Percentiles rank a stretch among this genome's conserved stretches.
These are phyloP conservation scores for Drosophila anomalata DNA, from an alignment of 2,888 invertebrate genomes.

Conservation along the genomic window DNA sequence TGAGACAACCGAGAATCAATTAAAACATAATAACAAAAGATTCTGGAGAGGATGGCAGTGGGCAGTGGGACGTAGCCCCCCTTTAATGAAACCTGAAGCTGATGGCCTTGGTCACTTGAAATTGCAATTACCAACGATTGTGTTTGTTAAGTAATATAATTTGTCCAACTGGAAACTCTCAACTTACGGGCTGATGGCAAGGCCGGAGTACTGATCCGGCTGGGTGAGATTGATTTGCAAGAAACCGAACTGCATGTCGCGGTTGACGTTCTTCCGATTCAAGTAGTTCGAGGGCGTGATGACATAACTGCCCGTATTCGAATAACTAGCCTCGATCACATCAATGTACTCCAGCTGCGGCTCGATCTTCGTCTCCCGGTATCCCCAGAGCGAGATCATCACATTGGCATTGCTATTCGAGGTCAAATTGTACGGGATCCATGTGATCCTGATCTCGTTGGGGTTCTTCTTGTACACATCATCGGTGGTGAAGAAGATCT, in stretches of 20 bases:
- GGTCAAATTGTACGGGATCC: constrained; percentile 94
- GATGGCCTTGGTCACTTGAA: constrained; percentile 19
- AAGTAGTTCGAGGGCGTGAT: constrained; percentile 90
- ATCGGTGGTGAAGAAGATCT: constrained; percentile 91
- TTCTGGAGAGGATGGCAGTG: constrained; percentile 16
- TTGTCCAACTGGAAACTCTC: not conserved
- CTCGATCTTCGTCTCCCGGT: constrained; percentile 91
- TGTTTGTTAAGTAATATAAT: constrained; percentile 1
- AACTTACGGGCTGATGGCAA: constrained; percentile 90
- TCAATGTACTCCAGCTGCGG: constrained; percentile 94
- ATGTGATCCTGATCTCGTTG: constrained; percentile 90
- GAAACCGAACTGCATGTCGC: constrained; percentile 93
- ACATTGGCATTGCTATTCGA: constrained; percentile 90
- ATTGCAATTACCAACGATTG: not conserved
- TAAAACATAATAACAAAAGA: constrained; percentile 60
- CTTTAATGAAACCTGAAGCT: not conserved
- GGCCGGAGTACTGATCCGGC: constrained; percentile 87
- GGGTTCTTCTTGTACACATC: constrained; percentile 90
- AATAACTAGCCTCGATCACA: constrained; percentile 87
- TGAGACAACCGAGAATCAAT: constrained; percentile 60
- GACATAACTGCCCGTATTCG: constrained; percentile 89
- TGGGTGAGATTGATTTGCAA: constrained; percentile 94
- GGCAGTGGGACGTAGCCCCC: not conserved
- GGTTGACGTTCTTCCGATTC: constrained; percentile 88
- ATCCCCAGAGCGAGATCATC: constrained; percentile 94